Conservation (phyloP, 1,140 invertebrate species). For the Thereuonema tuberculata region DNA sequence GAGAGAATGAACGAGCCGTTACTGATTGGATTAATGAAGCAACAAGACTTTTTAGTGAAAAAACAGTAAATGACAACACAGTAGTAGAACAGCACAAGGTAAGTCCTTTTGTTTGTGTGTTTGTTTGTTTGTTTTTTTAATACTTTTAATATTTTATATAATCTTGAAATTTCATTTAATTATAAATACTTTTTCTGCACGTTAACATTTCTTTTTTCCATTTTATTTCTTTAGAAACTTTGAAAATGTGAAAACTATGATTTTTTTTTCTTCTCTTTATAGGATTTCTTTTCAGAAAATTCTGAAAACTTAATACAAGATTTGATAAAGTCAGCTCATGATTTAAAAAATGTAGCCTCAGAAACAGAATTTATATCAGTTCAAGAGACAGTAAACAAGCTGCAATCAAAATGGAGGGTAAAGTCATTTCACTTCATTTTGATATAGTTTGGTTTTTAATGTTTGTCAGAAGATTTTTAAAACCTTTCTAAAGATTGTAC, state of each 20-base stretch:
- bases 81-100: slow-evolving; percentile 52
- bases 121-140: no score
- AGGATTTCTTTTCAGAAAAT: slow-evolving; percentile 47
- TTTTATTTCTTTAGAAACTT: no score
- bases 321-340: slow-evolving; percentile 58
- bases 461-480: neutral
- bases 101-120: no score
- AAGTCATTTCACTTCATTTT: neutral
- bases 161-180: no score
- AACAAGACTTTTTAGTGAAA: slow-evolving; percentile 64
- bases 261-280: slow-evolving; percentile 49
- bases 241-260: no score
- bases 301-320: slow-evolving; percentile 38
- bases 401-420: slow-evolving; percentile 59
- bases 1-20: slow-evolving; percentile 58
- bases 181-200: neutral
- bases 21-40: slow-evolving; percentile 73
- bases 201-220: no score
- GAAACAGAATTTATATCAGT: slow-evolving; percentile 49
- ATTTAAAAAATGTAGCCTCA: slow-evolving; percentile 55
- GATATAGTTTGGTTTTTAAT: neutral
- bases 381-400: slow-evolving; percentile 46
- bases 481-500: no score
- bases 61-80: slow-evolving; percentile 61
- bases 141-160: neutral